These are phyloP conservation scores for Saccostrea glomerata DNA, from an alignment of 1,140 invertebrate species.

Conservation along the genomic window DNA sequence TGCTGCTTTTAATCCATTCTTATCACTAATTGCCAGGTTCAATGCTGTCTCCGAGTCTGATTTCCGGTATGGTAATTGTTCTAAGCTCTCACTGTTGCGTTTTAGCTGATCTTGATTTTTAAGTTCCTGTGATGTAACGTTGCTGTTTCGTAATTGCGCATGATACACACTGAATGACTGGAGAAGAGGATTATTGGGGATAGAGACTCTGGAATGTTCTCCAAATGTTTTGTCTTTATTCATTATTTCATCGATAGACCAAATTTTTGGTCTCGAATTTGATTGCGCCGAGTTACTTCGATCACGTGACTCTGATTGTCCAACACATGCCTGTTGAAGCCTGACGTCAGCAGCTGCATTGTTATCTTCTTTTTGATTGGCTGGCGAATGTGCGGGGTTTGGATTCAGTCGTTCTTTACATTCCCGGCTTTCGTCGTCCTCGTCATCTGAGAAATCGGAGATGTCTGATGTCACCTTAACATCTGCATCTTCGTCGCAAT, in stretches of 20 bases:
- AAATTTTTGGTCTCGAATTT: conserved; percentile 45
- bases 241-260: conserved; percentile 47
- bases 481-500: conserved; percentile 40
- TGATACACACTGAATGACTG: conserved; percentile 13
- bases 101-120: conserved; percentile 20
- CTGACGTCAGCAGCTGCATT: not conserved
- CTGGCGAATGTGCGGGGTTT: not conserved
- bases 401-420: not conserved
- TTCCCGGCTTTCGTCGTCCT: conserved; percentile 1
- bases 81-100: not conserved
- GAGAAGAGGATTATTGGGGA: not conserved
- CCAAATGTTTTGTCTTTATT: conserved; percentile 38
- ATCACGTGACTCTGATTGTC: conserved; percentile 34
- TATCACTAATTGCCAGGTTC: conserved; percentile 46
- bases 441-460: conserved; percentile 43
- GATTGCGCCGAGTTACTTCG: conserved; percentile 20
- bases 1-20: conserved; percentile 31
- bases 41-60: conserved; percentile 20
- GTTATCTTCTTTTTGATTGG: conserved; percentile 38
- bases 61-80: conserved; percentile 32
- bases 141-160: conserved; percentile 14
- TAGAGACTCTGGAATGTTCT: not conserved
- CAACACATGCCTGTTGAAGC: not conserved
- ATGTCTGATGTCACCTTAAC: conserved; percentile 44
- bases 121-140: not conserved